Percentiles rank a stretch among this genome's conserved stretches.
phyloP scores from a whole-genome alignment of 1,140 invertebrate genomes.

The Myzus persicae region DNA sequence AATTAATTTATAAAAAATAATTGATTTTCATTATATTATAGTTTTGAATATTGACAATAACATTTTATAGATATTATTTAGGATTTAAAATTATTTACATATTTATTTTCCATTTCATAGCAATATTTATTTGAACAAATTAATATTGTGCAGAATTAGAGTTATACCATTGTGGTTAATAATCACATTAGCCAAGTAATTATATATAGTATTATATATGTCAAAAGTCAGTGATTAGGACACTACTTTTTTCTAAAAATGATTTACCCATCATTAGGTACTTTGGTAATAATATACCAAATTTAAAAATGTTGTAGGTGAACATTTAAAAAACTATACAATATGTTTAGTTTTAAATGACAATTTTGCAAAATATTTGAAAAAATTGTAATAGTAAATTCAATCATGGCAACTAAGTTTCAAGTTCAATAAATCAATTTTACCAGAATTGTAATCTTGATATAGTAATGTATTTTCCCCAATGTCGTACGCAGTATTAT shows the following conservation, averaged over 20 bases:
- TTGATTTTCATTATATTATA: too few species aligned
- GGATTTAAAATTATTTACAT: not conserved
- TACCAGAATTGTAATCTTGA: not conserved
- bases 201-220: too few species aligned
- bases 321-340: not conserved
- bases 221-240: not conserved
- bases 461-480: not conserved
- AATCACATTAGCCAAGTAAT: too few species aligned
- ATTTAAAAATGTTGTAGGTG: not conserved
- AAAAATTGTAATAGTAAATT: not conserved
- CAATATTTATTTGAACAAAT: not conserved
- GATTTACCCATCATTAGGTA: not conserved
- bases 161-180: not conserved
- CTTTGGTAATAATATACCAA: not conserved
- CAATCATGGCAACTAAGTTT: not conserved
- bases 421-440: not conserved
- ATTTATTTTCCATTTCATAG: not conserved
- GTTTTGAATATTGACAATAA: not conserved
- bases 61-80: not conserved
- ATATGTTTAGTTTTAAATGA: not conserved
- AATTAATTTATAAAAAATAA: too few species aligned
- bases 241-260: not conserved
- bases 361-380: not conserved
- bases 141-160: not conserved
- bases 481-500: not conserved